Percentiles rank a stretch among this genome's conserved stretches.
phyloP scores from a whole-genome alignment of 2,113 vertebrate genomes.

The Oryctolagus cuniculus region mOryCun1.1 NC_091453.1:50449501-50450000 shows the following conservation, averaged over 20 bases:
- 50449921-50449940: no score
- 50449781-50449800: not conserved
- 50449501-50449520: not conserved
- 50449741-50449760: not conserved
- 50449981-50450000: no score
- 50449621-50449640: slow-evolving; percentile 15
- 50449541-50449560: not conserved
- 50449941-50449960: no score
- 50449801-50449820: not conserved
- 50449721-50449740: not conserved
- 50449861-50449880: no score
- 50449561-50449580: not conserved
- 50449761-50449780: not conserved
- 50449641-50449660: slow-evolving; percentile 29
- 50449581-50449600: not conserved
- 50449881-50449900: no score
- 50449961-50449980: no score
- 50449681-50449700: not conserved
- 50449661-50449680: not conserved
- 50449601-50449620: not conserved
- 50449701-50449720: not conserved
- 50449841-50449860: no score
- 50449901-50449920: no score
- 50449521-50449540: not conserved
- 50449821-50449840: no score